Percentiles rank a stretch among this genome's conserved stretches.
These are phyloP conservation scores for Anguilla rostrata DNA, from an alignment of 2,113 vertebrate species.

Conservation along the genomic window DNA sequence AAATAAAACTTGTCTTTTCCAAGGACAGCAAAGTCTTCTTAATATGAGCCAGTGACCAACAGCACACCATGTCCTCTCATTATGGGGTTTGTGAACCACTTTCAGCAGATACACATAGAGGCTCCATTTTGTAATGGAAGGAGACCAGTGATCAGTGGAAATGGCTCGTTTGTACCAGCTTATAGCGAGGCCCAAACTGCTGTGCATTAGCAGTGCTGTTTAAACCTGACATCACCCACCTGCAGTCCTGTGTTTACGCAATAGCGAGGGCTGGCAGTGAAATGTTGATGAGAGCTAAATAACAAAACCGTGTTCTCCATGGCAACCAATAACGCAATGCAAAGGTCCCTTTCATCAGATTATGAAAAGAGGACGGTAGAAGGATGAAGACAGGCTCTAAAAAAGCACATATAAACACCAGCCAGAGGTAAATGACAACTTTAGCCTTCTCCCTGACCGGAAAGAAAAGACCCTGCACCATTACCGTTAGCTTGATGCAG, in stretches of 20 bases:
- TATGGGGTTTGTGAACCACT: neutral
- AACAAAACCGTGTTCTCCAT: neutral
- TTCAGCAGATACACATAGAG: too few relatives aligned
- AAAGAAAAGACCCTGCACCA: neutral
- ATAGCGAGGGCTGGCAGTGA: neutral
- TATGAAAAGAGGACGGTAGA: neutral
- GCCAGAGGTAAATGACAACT: neutral
- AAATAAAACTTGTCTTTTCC: too few relatives aligned
- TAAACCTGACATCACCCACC: too few relatives aligned
- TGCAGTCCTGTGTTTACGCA: neutral
- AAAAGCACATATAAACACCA: neutral
- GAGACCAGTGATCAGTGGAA: too few relatives aligned
- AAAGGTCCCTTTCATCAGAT: neutral
- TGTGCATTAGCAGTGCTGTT: too few relatives aligned
- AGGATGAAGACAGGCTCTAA: neutral
- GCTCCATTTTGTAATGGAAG: too few relatives aligned
- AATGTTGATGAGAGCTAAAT: neutral
- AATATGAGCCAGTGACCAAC: neutral
- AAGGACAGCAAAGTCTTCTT: neutral
- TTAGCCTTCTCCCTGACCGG: neutral
- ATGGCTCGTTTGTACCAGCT: too few relatives aligned
- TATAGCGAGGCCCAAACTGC: too few relatives aligned
- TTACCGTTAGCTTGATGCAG: neutral
- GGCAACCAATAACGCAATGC: neutral
- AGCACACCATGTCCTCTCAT: too few relatives aligned